A percentile compares a stretch with the other conserved stretches of the same genome.
Conservation (phyloP, 2,888 invertebrate species). For the Dasypolia templi region DNA sequence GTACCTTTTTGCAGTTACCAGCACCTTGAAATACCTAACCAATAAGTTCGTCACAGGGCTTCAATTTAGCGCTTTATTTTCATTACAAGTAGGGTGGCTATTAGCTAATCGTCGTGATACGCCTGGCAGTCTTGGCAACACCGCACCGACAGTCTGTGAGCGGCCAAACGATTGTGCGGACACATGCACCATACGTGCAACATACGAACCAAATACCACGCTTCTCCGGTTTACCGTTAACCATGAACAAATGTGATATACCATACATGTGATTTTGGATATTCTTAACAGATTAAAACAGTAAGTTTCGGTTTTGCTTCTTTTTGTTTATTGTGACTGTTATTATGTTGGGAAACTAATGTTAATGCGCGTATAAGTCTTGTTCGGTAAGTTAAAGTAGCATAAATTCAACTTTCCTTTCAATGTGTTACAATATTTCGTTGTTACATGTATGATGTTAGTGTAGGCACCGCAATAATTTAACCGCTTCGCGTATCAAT, state of each 20-base stretch:
- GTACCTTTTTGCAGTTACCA: background rate
- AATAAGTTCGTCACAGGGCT: slow-evolving; percentile 5
- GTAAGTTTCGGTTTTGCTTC: slow-evolving; percentile 46
- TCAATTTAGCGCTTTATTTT: slow-evolving; percentile 34
- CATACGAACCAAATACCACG: slow-evolving; percentile 48
- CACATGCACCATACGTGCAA: slow-evolving; percentile 50
- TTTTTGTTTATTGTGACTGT: background rate
- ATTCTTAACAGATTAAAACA: slow-evolving; percentile 39
- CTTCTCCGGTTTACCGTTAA: slow-evolving; percentile 62
- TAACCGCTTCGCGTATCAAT: slow-evolving; percentile 22
- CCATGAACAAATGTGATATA: slow-evolving; percentile 48
- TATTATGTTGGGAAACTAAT: background rate
- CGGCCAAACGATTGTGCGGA: slow-evolving; percentile 54
- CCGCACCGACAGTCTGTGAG: slow-evolving; percentile 50
- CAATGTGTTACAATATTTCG: background rate
- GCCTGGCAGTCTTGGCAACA: slow-evolving; percentile 59
- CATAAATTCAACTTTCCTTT: slow-evolving; percentile 24
- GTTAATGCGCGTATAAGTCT: slow-evolving; percentile 12
- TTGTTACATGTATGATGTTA: background rate
- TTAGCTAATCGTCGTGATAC: slow-evolving; percentile 29
- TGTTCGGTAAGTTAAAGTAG: slow-evolving; percentile 16
- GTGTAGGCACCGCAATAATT: background rate
- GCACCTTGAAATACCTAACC: background rate
- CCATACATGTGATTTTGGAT: slow-evolving; percentile 53
- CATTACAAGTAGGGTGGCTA: slow-evolving; percentile 14